Evolutionary conservation across 2,888 invertebrate species (phyloP), one percentile per base, ranked within the genome.

Genomic region (Cephus runcator): DNA sequence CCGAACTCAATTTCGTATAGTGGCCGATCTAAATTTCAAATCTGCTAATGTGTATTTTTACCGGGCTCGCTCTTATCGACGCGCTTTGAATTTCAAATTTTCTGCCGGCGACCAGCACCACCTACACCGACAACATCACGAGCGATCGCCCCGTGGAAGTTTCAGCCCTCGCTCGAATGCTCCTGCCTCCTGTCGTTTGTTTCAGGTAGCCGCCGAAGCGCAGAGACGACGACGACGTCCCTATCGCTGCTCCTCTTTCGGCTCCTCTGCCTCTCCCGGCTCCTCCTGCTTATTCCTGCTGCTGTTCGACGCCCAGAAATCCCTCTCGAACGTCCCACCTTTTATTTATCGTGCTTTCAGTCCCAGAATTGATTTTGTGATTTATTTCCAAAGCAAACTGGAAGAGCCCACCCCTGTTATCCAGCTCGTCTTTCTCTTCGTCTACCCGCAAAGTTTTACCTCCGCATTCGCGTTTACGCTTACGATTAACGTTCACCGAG

Each of bases 41-140:
- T 90, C 85, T 83, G 84, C 88, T 90, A 90, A 90, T 90, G 90
- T 90, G 88, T 90, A 90, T 90, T 90, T 90, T 90, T 90, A 85
- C 86, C 80, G 77, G 74, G 81, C 75, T 77, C 78, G 76, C 83
- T 83, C 87, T 88, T 89, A 88, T 89, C 89, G 86, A 82, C 79
- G 77, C 81, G 85, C 85, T 89, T 90, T 90, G 88, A 89, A 90
- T 89, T 90, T 90, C 88, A 90, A 90, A 90, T 90, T 34, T 30
- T 33, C 33, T 33, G 3, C 69, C 81, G 76, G 79, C 77, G 77
- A 77, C 69, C 69, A 80, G 82, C 82, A 78, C 81, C 80, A 85
- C 79, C 40, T 40, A 40, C 40, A 6, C 40, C 15, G 40, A 40
- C 40, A 40, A 40, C 40, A 2, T 40, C 15, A 40, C 40, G 40